These are phyloP conservation scores for Eueremaeus valkanovi DNA, from an alignment of 2,888 invertebrate genomes.

Conservation along the genomic window DNA sequence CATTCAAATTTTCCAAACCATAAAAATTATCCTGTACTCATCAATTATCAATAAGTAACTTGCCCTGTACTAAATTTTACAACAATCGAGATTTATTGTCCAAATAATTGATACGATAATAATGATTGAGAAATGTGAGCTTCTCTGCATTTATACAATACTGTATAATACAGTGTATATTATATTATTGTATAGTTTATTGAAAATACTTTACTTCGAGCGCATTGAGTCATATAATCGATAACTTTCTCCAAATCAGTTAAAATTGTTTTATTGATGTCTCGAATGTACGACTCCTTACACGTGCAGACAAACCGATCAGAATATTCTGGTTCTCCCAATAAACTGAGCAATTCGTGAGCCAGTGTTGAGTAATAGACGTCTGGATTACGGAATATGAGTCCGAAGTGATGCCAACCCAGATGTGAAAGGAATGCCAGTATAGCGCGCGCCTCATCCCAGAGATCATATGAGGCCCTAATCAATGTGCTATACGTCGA, in stretches of 20 bases:
- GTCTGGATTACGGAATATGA: constrained; percentile 45
- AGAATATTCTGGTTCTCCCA: constrained; percentile 15
- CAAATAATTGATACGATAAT: no score
- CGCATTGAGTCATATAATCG: constrained; percentile 44
- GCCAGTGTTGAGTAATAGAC: constrained; percentile 46
- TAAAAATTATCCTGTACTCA: no score
- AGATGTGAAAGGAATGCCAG: constrained; percentile 45
- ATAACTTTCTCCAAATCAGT: constrained; percentile 45
- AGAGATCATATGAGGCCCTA: constrained; percentile 46
- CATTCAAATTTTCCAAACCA: no score
- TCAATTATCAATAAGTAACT: no score
- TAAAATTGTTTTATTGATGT: constrained; percentile 44
- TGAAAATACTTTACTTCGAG: constrained; percentile 44
- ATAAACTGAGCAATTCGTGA: constrained; percentile 40
- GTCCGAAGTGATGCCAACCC: constrained; percentile 45
- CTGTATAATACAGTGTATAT: no score
- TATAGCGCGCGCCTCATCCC: constrained; percentile 47
- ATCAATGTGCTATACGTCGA: constrained; percentile 45
- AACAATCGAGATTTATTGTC: no score
- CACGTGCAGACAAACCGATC: constrained; percentile 42
- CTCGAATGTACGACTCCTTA: constrained; percentile 43
- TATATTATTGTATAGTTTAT: no score
- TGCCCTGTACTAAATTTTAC: no score
- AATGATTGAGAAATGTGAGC: no score
- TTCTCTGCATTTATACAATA: no score